phyloP scores from a whole-genome alignment of 2,113 vertebrate species.

The Cryptotis parvus region DNA sequence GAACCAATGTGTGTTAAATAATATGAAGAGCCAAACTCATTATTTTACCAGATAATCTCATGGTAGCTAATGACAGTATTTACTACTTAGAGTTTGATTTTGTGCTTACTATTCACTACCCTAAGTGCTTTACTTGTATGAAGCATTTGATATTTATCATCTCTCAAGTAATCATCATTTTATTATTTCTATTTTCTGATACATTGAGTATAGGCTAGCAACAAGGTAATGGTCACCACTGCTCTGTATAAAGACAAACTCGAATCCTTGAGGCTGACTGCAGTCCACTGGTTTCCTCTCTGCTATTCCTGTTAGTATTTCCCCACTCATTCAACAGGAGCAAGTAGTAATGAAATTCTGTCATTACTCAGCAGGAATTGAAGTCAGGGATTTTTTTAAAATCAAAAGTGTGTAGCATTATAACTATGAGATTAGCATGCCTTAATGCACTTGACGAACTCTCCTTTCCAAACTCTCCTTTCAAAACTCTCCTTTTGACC shows the following conservation, averaged over 20 bases:
- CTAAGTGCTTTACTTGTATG: not conserved
- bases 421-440: not conserved
- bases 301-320: not conserved
- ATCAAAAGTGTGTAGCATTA: not conserved
- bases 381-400: not conserved
- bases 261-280: not conserved
- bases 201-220: too few relatives aligned
- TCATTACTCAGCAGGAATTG: not conserved
- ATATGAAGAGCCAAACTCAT: too few relatives aligned
- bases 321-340: not conserved
- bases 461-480: too few relatives aligned
- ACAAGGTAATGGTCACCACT: not conserved
- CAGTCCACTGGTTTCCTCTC: rapidly evolving
- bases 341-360: not conserved
- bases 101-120: not conserved
- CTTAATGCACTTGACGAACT: not conserved
- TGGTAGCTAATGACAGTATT: not conserved
- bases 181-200: not conserved
- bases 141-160: not conserved
- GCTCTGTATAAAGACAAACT: not conserved
- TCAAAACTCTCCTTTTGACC: not conserved
- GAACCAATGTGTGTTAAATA: too few relatives aligned
- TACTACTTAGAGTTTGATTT: not conserved
- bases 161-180: not conserved
- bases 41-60: too few relatives aligned